Percentiles rank a stretch among this genome's conserved stretches.
Evolutionary conservation across 2,888 invertebrate genomes (phyloP).

Genomic region (Schizotus pectinicornis): DNA sequence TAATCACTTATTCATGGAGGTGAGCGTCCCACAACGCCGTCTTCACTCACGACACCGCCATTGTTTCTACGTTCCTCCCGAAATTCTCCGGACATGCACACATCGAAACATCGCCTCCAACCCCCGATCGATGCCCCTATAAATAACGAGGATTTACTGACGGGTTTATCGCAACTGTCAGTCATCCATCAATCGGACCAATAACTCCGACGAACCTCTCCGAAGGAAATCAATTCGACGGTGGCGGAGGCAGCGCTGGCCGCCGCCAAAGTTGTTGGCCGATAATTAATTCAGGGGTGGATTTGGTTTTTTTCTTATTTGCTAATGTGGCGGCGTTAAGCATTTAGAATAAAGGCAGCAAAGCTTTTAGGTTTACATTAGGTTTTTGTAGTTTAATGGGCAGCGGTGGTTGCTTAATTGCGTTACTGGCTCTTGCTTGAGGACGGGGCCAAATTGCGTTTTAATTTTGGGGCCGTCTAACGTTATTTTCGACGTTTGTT

Average conservation of each 20-base stretch:
- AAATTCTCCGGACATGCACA: no score
- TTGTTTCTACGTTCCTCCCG: no score
- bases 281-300: background rate
- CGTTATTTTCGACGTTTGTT: slow-evolving; percentile 14
- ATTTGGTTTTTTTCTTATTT: slow-evolving; percentile 11
- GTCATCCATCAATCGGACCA: slow-evolving; percentile 17
- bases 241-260: background rate
- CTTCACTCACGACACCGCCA: no score
- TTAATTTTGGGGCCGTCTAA: slow-evolving; percentile 22
- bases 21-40: background rate
- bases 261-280: background rate
- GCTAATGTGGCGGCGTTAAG: slow-evolving; percentile 14
- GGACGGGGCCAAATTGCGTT: slow-evolving; percentile 19
- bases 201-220: slow-evolving; percentile 12
- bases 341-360: slow-evolving; percentile 22
- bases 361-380: slow-evolving; percentile 30
- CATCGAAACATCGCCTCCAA: no score
- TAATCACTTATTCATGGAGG: slow-evolving; percentile 33
- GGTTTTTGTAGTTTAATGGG: slow-evolving; percentile 33
- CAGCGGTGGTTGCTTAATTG: slow-evolving; percentile 40
- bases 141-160: slow-evolving; percentile 13
- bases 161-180: slow-evolving; percentile 18
- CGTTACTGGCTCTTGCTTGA: slow-evolving; percentile 30
- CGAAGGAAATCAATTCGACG: slow-evolving; percentile 3
- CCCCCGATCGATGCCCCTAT: background rate